Evolutionary conservation across 2,888 invertebrate genomes (phyloP).

Genomic region (Prostheceraeus crozeri): DNA sequence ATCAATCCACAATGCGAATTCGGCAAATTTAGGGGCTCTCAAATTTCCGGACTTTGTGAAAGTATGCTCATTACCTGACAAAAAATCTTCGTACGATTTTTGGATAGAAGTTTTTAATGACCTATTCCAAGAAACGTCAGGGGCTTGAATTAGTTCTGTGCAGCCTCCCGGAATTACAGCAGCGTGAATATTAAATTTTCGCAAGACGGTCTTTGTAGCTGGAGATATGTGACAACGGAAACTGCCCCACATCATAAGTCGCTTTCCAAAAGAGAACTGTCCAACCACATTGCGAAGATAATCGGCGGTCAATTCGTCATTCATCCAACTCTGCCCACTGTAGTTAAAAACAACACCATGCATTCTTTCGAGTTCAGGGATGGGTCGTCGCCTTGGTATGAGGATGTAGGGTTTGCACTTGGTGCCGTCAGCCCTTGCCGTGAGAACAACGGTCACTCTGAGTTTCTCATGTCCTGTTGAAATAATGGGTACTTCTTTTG

Average conservation of each 20-base stretch:
- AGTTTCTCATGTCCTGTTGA: constrained; percentile 42
- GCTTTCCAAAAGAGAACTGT: constrained; percentile 29
- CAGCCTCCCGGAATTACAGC: constrained; percentile 42
- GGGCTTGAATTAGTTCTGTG: constrained; percentile 42
- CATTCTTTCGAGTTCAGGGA: constrained; percentile 25
- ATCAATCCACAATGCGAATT: not conserved
- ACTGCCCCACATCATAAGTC: constrained; percentile 43
- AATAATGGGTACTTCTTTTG: constrained; percentile 41
- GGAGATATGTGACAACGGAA: constrained; percentile 41
- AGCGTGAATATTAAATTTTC: constrained; percentile 31
- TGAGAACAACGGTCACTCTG: constrained; percentile 42
- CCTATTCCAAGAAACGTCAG: constrained; percentile 41
- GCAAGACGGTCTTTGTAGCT: constrained; percentile 39
- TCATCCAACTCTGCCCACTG: constrained; percentile 41
- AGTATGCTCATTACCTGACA: not conserved
- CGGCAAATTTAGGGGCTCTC: not conserved
- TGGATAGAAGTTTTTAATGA: constrained; percentile 39
- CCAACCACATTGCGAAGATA: constrained; percentile 37
- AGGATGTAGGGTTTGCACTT: constrained; percentile 41
- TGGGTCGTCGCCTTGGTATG: constrained; percentile 37
- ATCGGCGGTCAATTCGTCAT: constrained; percentile 39
- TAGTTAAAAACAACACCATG: constrained; percentile 25
- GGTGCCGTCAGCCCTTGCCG: constrained; percentile 40
- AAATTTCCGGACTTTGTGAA: not conserved
- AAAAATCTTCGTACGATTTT: constrained; percentile 35